Evolutionary conservation across 2,113 vertebrate species (phyloP).

Genomic region (Harpagus bidentatus): DNA sequence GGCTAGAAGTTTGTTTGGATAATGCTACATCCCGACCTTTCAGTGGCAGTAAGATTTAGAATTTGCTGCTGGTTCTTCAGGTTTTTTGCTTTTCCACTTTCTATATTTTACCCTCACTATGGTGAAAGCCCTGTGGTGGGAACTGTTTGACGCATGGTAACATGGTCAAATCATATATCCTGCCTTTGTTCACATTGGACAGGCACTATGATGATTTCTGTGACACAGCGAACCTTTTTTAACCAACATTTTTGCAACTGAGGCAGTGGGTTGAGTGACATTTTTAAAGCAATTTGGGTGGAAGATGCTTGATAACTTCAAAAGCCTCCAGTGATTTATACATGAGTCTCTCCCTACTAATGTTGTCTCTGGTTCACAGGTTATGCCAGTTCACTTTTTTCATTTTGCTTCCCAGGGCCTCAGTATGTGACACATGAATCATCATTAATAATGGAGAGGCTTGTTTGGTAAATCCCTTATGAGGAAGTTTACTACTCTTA

Average conservation of each 20-base stretch:
- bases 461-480: conserved; percentile 17
- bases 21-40: not conserved
- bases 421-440: not conserved
- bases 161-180: not conserved
- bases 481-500: conserved; percentile 2
- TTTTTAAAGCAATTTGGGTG: not conserved
- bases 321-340: not conserved
- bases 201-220: not conserved
- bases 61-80: not conserved
- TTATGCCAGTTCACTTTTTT: not conserved
- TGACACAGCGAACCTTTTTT: not conserved
- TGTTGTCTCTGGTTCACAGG: not conserved
- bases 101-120: accelerated
- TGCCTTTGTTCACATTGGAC: not conserved
- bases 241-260: not conserved
- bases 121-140: not conserved
- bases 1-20: not conserved
- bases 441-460: not conserved
- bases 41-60: not conserved
- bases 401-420: not conserved
- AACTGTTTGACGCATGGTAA: not conserved
- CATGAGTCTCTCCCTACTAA: not conserved
- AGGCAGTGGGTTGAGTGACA: not conserved
- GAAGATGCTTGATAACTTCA: not conserved
- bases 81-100: not conserved